Evolutionary conservation across 2,113 vertebrate species (phyloP), one percentile per base, ranked within the genome.

Genomic region (Corvus moneduloides): DNA sequence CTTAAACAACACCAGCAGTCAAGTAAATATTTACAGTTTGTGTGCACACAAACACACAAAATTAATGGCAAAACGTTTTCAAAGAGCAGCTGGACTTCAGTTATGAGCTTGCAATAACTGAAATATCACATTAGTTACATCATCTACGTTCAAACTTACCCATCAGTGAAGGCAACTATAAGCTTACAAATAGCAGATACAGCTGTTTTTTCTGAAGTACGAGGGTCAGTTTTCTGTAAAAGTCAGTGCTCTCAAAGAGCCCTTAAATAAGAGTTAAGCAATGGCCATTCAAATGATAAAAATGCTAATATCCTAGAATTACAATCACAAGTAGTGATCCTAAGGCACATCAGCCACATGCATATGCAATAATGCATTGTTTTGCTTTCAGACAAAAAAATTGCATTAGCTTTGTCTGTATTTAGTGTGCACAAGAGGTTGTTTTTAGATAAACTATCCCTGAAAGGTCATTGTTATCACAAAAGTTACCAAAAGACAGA

Each of bases 291-390:
- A 89, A 93, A 80, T 28, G 76, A 95, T 87, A 86, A 77, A 93
- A 90, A 93, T 4, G 51, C 68, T 73, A 86, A 68, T 76, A 79
- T 94, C 72, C 87, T 93, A 79, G 46, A 82, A 82, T 84, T 89
- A 96, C 96, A 91, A 87, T 97, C 97, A 96, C 97, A 96, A 51
- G 89, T 75, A 93, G 96, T 92, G 96, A 96, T 97, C 86, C 97
- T 98, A 98, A 98, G 98, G 98, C 98, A 98, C 97, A 80, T 97
- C 91, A 94, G 97, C 90, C 96, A 92, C 97, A 84, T 77, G 59
- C 93, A 91, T 88, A 90, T 48, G 89, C 84, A 78, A 67, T 55
- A 87, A 68, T 82, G 93, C 91, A 89, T 97, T 91, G 93, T 93
- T 97, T 33, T 89, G 93, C 80, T 58, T 78, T n/a, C 62, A 87